These are phyloP conservation scores for Achlya flavicornis DNA, from an alignment of 2,888 invertebrate species.

Conservation along the genomic window DNA sequence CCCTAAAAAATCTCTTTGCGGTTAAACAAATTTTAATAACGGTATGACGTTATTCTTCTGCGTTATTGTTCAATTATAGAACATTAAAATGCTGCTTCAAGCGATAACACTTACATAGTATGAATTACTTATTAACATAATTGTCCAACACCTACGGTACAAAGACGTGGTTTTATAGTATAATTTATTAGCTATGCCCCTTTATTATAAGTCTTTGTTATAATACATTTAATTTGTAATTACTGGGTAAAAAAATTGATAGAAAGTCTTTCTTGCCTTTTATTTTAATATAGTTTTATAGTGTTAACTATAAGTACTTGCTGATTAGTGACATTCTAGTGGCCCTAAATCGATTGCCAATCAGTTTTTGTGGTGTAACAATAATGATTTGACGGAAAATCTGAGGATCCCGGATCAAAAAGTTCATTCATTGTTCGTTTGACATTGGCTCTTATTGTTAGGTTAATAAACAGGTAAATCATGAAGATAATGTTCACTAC, in stretches of 20 bases:
- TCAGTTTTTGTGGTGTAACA: constrained; percentile 31
- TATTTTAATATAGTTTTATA: no score
- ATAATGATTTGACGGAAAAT: constrained; percentile 25
- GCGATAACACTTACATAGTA: constrained; percentile 3
- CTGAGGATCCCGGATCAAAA: constrained; percentile 45
- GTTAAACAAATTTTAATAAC: constrained; percentile 22
- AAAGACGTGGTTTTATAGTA: neutral
- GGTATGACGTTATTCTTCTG: constrained; percentile 23
- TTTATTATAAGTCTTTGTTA: constrained; percentile 1
- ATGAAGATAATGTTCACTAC: neutral
- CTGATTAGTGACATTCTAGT: constrained; percentile 15
- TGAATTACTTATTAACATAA: constrained; percentile 7
- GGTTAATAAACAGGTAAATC: constrained; percentile 29
- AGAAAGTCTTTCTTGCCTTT: no score
- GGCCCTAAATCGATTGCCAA: constrained; percentile 26
- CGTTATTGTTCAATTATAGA: constrained; percentile 21
- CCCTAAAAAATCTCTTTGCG: constrained; percentile 15
- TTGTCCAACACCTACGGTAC: constrained; percentile 10
- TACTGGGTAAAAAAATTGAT: no score
- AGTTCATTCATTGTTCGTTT: constrained; percentile 40
- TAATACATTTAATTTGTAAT: neutral
- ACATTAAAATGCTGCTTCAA: constrained; percentile 18
- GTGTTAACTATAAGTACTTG: no score
- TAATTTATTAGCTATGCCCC: neutral
- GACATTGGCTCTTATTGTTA: constrained; percentile 28